Percentiles rank a stretch among this genome's conserved stretches.
phyloP scores from a whole-genome alignment of 2,797 vertebrate genomes.

The Myiotriccus ornatus region DNA sequence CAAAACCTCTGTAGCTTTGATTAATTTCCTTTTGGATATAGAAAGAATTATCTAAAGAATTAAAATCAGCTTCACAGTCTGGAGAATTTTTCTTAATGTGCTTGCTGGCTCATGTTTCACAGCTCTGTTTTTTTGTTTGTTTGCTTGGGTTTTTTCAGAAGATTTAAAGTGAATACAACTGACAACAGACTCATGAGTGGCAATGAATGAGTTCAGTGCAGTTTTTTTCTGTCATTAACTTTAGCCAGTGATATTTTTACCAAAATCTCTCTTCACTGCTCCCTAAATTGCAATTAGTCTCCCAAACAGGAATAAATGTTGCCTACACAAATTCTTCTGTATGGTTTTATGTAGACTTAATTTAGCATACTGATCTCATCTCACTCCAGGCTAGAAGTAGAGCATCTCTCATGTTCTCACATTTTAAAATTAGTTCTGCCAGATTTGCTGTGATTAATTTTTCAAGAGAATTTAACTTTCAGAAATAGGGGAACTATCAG shows the following conservation, averaged over 20 bases:
- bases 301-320: background rate
- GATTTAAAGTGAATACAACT: background rate
- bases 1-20: background rate
- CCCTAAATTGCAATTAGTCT: background rate
- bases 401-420: conserved; percentile 29
- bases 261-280: background rate
- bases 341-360: conserved; percentile 37
- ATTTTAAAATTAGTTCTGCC: conserved; percentile 61
- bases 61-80: background rate
- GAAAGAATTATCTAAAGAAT: background rate
- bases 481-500: conserved; percentile 21
- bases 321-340: conserved; percentile 12
- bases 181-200: background rate
- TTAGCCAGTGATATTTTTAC: background rate
- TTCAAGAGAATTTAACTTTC: conserved; percentile 55
- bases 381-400: conserved; percentile 40
- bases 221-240: conserved; percentile 1
- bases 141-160: background rate
- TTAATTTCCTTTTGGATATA: background rate
- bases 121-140: background rate
- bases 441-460: conserved; percentile 49
- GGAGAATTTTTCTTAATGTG: background rate
- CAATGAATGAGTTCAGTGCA: background rate
- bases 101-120: background rate
- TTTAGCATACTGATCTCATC: conserved; percentile 56